Conservation (phyloP, 1,140 invertebrate genomes). For the Platyura marginata region DNA sequence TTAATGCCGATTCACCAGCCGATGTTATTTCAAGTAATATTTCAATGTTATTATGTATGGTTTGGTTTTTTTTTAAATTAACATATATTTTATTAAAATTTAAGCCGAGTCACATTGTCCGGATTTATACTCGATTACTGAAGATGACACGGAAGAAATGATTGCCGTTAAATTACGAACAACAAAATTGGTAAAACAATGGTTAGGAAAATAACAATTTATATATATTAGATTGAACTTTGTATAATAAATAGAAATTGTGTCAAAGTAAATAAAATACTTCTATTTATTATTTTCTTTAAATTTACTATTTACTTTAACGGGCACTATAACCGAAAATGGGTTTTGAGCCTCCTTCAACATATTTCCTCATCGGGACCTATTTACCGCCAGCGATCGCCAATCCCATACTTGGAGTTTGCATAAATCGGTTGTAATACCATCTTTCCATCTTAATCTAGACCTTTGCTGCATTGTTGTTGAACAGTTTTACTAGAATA, state of each 20-base stretch:
- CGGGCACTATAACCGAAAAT: not conserved
- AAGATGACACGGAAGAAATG: slow-evolving; percentile 34
- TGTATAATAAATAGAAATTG: too few relatives aligned
- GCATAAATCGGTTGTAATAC: not conserved
- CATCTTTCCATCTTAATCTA: not conserved
- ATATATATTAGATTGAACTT: too few relatives aligned
- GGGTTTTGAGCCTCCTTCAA: not conserved
- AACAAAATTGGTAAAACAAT: slow-evolving; percentile 31
- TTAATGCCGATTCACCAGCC: slow-evolving; percentile 26
- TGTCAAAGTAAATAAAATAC: too few relatives aligned
- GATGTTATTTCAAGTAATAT: not conserved
- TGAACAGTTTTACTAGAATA: not conserved
- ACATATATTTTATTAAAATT: too few relatives aligned
- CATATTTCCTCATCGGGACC: not conserved
- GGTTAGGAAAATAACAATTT: too few relatives aligned
- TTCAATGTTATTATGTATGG: too few relatives aligned
- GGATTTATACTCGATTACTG: slow-evolving; percentile 38
- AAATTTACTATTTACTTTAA: not conserved
- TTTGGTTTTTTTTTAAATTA: too few relatives aligned
- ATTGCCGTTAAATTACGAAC: slow-evolving; percentile 33
- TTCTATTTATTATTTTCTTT: not conserved
- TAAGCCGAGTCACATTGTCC: slow-evolving; percentile 59
- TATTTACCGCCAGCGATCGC: not conserved
- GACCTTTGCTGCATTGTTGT: too few relatives aligned
- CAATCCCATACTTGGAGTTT: not conserved